Evolutionary conservation across 2,888 invertebrate species (phyloP), one percentile per base, ranked within the genome.

Genomic region (Cyclophora albipunctata): DNA sequence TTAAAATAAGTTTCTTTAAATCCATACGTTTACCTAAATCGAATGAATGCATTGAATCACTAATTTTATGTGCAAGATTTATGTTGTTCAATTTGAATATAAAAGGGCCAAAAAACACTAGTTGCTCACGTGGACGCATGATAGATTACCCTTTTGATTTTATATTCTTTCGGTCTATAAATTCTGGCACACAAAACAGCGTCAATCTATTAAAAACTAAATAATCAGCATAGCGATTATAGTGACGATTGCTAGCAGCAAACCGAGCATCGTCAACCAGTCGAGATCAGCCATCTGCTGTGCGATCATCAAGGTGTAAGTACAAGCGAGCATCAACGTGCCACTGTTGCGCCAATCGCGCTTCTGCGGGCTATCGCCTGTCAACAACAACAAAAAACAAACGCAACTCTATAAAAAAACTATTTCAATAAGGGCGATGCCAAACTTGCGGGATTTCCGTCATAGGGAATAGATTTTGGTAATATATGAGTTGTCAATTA

Each of bases 271-370:
- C 73, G 93, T 92, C 84, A 94, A 90, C 84, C 93, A 89, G 86
- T 95, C 94, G 84, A 93, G 82, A 68, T 92, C 92, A 73, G 92
- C 91, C 78, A 94, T 84, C 80, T 92, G 91, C 75, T 92, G 92
- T 63, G 91, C 90, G 80, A 92, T 91, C 91, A 92, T 91, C 89
- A 93, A 75, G 74, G 93, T 92, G 89, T 93, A 93, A 71, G 93
- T 91, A 89, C 93, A 93, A 91, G 94, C 93, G 90, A 94, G 89
- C 87, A 93, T 90, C 87, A 93, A 81, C 76, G 91, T 91, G 88
- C 92, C 84, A 66, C 90, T 85, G 81, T 90, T 89, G 86, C 90
- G 91, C 91, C 91, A 92, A 82, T 85, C 72, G 73, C 75, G 79
- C 81, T 88, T 87, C 78, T 81, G 78, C 81, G 82, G 63, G 73